Evolutionary conservation across 1,140 invertebrate species (phyloP), one percentile per base, ranked within the genome.

Genomic region (Trypoxylus dichotomus): DNA sequence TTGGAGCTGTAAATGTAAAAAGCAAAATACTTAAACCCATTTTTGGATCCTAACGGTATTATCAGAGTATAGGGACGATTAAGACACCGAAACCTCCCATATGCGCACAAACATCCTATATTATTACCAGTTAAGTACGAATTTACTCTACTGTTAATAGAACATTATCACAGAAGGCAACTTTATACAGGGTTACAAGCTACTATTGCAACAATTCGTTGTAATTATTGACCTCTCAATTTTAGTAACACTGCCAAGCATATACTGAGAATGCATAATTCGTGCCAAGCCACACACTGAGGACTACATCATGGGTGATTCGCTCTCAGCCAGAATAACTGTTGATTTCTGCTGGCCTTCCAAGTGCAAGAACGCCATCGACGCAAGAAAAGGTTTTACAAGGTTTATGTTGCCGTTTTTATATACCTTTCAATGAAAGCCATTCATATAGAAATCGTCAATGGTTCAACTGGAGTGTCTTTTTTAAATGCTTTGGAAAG

Each of bases 21-120:
- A n/a, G n/a, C n/a, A n/a, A n/a, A n/a, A n/a, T n/a, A 60, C 58
- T 47, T 47, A 47, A 47, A 47, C 43, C 80, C 85, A n/a, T 86
- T 85, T 79, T 6, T 86, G 2, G 85, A 87, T 75, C 27, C 79
- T 13, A 74, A 79, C 10, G 82, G 82, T 32, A 3, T 87, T 0
- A 11, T 87, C 7, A 78, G 85, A 47, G 86, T 87, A 6, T 85
- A 86, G 3, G 86, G 87, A 7, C 71, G 85, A 42, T 71, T 87
- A 6, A 7, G 73, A 8, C 42, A 83, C 24, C 68, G 84, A 6
- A 42, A 81, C n/a, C 11, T 88, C 0, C 63, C 79, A 1, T 74
- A 80, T 72, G 77, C 83, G 0, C 81, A 80, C 25, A 87, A 87
- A 75, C 85, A 88, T 81, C 88, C 86, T 1, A 81, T 86, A 0